A percentile compares a stretch with the other conserved stretches of the same genome.
Evolutionary conservation across 2,888 invertebrate species (phyloP).

Genomic region (Epinotia bilunana): DNA sequence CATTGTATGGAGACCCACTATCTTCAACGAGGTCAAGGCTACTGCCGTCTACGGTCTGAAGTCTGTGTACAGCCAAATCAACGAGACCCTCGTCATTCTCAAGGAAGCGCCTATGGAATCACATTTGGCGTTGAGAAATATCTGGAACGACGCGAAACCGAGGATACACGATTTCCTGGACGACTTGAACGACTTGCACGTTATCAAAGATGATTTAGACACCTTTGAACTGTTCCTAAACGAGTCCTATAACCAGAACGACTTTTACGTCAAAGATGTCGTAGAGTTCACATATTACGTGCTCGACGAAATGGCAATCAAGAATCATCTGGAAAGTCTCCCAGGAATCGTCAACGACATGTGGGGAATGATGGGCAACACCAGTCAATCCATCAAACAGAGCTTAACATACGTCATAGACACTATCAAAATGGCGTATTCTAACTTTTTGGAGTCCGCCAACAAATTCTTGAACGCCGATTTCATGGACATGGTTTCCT

Average conservation of each 20-base stretch:
- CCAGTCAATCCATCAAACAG: slow-evolving; percentile 90
- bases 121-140: slow-evolving; percentile 86
- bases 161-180: slow-evolving; percentile 88
- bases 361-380: slow-evolving; percentile 94
- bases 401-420: slow-evolving; percentile 90
- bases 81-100: slow-evolving; percentile 73
- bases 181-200: slow-evolving; percentile 89
- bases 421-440: slow-evolving; percentile 88
- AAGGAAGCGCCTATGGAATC: slow-evolving; percentile 87
- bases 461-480: slow-evolving; percentile 90
- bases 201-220: slow-evolving; percentile 89
- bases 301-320: slow-evolving; percentile 90
- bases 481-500: slow-evolving; percentile 88
- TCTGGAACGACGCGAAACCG: slow-evolving; percentile 91
- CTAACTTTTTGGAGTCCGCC: slow-evolving; percentile 87
- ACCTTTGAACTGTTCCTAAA: slow-evolving; percentile 89
- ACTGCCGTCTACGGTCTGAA: slow-evolving; percentile 67
- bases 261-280: slow-evolving; percentile 92
- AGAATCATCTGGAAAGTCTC: slow-evolving; percentile 90
- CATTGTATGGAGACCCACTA: slow-evolving; percentile 91
- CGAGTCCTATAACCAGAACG: slow-evolving; percentile 91
- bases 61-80: slow-evolving; percentile 73
- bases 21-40: slow-evolving; percentile 81
- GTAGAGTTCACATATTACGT: slow-evolving; percentile 88
- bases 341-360: slow-evolving; percentile 92